Conservation (phyloP, 2,113 vertebrate genomes). For the Excalfactoria chinensis region DNA sequence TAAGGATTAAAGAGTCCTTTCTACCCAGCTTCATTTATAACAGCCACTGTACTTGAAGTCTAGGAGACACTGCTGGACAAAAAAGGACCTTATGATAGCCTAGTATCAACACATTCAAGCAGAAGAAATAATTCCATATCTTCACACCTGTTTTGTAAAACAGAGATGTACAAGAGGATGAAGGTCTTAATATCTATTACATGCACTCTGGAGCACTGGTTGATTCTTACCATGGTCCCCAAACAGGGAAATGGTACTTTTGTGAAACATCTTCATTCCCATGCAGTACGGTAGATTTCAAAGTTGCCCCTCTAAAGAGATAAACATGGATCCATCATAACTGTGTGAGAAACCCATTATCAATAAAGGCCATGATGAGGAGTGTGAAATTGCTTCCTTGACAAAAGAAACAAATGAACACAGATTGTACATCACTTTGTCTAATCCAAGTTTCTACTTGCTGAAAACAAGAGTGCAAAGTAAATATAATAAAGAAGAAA, state of each 20-base stretch:
- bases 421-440: not conserved
- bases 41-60: not conserved
- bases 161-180: not conserved
- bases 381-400: not conserved
- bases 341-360: not conserved
- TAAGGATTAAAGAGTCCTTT: not conserved
- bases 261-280: not conserved
- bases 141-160: not conserved
- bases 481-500: not conserved
- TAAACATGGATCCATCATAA: not conserved
- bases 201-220: not conserved
- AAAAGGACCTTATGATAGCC: not conserved
- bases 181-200: not conserved
- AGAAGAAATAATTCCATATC: not conserved
- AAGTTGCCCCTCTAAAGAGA: not conserved
- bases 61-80: not conserved
- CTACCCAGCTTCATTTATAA: not conserved
- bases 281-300: not conserved
- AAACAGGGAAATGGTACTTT: not conserved
- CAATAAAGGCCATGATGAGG: not conserved
- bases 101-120: not conserved
- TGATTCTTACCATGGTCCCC: not conserved
- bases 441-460: rapidly evolving
- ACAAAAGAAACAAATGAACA: not conserved
- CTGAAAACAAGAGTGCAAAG: not conserved